Conservation (phyloP, 2,797 vertebrate species). For the Monodelphis domestica region DNA sequence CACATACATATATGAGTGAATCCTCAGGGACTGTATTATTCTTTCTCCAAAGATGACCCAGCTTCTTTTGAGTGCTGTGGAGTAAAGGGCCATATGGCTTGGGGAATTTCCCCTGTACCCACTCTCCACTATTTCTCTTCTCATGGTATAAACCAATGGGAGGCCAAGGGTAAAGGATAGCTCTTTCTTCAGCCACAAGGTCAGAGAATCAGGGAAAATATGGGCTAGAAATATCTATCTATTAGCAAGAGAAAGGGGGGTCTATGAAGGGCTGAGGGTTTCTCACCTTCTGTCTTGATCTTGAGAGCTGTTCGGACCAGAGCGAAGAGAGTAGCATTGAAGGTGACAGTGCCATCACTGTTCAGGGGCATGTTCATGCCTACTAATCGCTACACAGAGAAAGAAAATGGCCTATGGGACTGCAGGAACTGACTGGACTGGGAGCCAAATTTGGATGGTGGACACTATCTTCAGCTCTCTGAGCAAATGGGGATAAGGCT, state of each 20-base stretch:
- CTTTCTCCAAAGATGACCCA: neutral
- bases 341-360: conserved; percentile 97
- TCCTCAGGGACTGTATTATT: neutral
- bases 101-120: neutral
- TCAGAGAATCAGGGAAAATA: neutral
- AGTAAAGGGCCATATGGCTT: neutral
- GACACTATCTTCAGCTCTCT: neutral
- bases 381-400: conserved; percentile 90
- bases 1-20: neutral
- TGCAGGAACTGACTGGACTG: neutral
- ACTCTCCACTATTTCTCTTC: neutral
- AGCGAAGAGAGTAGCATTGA: conserved; percentile 97
- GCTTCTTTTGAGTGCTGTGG: neutral
- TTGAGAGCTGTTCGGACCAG: conserved; percentile 97
- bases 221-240: neutral
- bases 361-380: conserved; percentile 99
- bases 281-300: conserved; percentile 98
- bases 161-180: neutral
- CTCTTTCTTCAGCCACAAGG: neutral
- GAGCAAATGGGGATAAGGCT: neutral
- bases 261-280: fast-evolving
- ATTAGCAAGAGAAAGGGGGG: neutral
- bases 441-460: neutral
- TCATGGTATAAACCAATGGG: neutral
- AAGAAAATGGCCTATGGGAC: neutral